Evolutionary conservation across 2,888 invertebrate genomes (phyloP).

Genomic region (Matsumyia berberina): DNA sequence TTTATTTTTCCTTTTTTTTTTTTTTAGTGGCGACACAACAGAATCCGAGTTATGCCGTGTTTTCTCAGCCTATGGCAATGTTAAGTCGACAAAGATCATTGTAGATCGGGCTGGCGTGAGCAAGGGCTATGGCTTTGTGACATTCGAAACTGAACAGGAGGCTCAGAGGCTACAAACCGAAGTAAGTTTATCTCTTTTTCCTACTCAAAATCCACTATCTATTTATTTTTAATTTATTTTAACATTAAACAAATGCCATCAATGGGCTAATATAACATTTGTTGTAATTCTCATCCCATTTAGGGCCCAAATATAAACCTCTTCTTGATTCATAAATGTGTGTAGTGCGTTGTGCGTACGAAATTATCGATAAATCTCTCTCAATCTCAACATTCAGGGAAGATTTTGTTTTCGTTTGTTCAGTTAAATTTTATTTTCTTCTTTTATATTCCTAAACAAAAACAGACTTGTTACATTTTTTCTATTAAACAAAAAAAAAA

Average conservation of each 20-base stretch:
- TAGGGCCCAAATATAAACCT: slow-evolving; percentile 73
- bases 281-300: slow-evolving; percentile 76
- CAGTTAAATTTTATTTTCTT: slow-evolving; percentile 76
- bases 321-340: slow-evolving; percentile 76
- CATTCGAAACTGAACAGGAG: slow-evolving; percentile 94
- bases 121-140: slow-evolving; percentile 91
- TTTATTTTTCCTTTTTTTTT: slow-evolving; percentile 24
- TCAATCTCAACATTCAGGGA: slow-evolving; percentile 79
- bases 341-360: slow-evolving; percentile 73
- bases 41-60: slow-evolving; percentile 96
- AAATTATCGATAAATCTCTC: slow-evolving; percentile 64
- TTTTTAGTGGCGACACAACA: slow-evolving; percentile 90
- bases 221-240: slow-evolving; percentile 28
- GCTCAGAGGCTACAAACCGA: slow-evolving; percentile 90
- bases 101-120: slow-evolving; percentile 97
- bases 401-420: slow-evolving; percentile 79
- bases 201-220: neutral
- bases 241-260: slow-evolving; percentile 50
- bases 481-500: slow-evolving; percentile 17
- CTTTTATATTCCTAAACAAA: slow-evolving; percentile 32
- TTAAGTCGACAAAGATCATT: slow-evolving; percentile 97
- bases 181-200: slow-evolving; percentile 84
- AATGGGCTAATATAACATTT: slow-evolving; percentile 71
- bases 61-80: slow-evolving; percentile 95
- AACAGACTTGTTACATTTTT: slow-evolving; percentile 54